Percentiles rank a stretch among this genome's conserved stretches.
phyloP scores from a whole-genome alignment of 2,888 invertebrate species.

The Rhamphomyia laevipes region DNA sequence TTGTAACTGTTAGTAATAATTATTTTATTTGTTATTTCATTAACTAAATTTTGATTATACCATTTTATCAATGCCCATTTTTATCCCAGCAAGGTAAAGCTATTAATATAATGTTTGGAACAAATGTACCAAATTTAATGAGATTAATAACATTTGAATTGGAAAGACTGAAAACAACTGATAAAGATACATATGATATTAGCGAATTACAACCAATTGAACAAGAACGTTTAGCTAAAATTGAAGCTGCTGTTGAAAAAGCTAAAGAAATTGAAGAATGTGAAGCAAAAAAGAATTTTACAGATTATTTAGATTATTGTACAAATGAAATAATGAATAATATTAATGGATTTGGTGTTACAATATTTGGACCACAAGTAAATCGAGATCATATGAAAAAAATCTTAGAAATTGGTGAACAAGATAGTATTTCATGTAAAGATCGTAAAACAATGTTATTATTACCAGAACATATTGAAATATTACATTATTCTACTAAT shows the following conservation, averaged over 20 bases:
- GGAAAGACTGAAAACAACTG: slow-evolving; percentile 24
- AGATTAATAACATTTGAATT: slow-evolving; percentile 60
- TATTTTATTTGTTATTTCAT: neutral
- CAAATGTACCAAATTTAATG: slow-evolving; percentile 66
- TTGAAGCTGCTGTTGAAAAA: slow-evolving; percentile 22
- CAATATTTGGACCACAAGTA: slow-evolving; percentile 34
- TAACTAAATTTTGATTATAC: too few species aligned
- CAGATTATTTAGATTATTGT: slow-evolving; percentile 27
- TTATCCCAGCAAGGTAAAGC: slow-evolving; percentile 53
- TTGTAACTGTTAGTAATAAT: slow-evolving; percentile 51
- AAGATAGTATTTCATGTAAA: slow-evolving; percentile 30
- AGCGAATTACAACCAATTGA: slow-evolving; percentile 39
- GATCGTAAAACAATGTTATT: slow-evolving; percentile 29
- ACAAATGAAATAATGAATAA: slow-evolving; percentile 31
- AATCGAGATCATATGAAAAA: slow-evolving; percentile 34
- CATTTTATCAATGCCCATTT: too few species aligned
- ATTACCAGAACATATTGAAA: slow-evolving; percentile 24
- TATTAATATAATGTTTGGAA: slow-evolving; percentile 69
- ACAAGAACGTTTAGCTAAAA: slow-evolving; percentile 32
- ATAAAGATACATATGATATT: slow-evolving; percentile 19
- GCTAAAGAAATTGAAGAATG: slow-evolving; percentile 22
- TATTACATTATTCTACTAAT: slow-evolving; percentile 27
- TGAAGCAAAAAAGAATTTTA: slow-evolving; percentile 16
- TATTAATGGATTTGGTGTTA: slow-evolving; percentile 31
- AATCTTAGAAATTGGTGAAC: slow-evolving; percentile 31